phyloP scores from a whole-genome alignment of 2,888 invertebrate species.

The Agrotis puta region DNA sequence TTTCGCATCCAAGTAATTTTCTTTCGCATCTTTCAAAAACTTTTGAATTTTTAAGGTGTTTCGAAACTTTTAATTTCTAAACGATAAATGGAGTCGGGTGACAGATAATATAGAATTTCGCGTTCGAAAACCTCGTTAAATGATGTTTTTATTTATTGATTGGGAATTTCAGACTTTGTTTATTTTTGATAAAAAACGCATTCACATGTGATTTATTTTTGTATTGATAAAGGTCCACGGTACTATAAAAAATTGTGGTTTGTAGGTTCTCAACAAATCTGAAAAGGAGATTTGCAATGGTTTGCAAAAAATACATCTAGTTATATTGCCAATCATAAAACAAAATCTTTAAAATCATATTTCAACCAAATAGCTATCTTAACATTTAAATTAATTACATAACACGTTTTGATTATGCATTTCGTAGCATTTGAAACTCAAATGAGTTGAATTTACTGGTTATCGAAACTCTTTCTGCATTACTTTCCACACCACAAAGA shows the following conservation, averaged over 20 bases:
- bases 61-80: conserved; percentile 19
- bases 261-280: background rate
- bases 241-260: background rate
- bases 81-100: conserved; percentile 14
- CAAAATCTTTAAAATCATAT: background rate
- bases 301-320: conserved; percentile 1
- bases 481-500: conserved; percentile 68
- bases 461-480: conserved; percentile 35
- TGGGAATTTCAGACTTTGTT: background rate
- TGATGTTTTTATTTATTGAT: background rate
- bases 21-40: background rate
- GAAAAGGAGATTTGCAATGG: conserved; percentile 3
- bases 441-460: conserved; percentile 28
- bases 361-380: background rate
- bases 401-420: background rate
- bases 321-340: conserved; percentile 40
- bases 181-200: background rate
- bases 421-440: conserved; percentile 2
- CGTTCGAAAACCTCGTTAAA: conserved; percentile 13
- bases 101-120: conserved; percentile 4
- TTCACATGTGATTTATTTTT: background rate
- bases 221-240: background rate
- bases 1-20: background rate
- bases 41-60: background rate
- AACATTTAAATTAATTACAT: conserved; percentile 13